Evolutionary conservation across 2,113 vertebrate species (phyloP), one percentile per base, ranked within the genome.

Genomic region (Corapipo altera): DNA sequence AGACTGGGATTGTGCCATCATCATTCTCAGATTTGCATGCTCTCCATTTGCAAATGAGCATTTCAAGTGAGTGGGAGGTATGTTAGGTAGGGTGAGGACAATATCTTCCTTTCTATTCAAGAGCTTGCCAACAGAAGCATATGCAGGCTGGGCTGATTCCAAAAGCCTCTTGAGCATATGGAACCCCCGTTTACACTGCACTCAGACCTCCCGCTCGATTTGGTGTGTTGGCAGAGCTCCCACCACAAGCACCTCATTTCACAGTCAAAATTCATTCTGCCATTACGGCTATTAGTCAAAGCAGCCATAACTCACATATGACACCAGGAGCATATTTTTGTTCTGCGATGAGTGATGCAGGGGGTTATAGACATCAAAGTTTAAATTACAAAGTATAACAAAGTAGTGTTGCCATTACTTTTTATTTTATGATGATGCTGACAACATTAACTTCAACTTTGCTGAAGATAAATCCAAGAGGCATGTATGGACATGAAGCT

Each of bases 101-200:
- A 96, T 94, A 92, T 94, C 96, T 96, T 91, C 89, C 96, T 93
- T 95, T 91, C 96, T 81, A 78, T 73, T 94, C 43, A 2, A 65
- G 80, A 92, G 92, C 96, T 96, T 97, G 96, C 96, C 96, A 96
- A 96, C 92, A 96, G 93, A 94, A 96, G 73, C 96, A 96, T 96
- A 96, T 95, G 96, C 1, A 89, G 88, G 66, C 86, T 96, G 95
- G 91, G 70, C 46, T 43, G 77, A 30, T 92, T 96, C 96, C 96
- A 95, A 92, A 92, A 95, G 88, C 66, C 86, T 95, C 92, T 94
- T 1, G 7, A 96, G 92, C 96, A 96, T 94, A 97, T 79, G 96
- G 93, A 96, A 26, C 77, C 84, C 73, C 73, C 93, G 54, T 92
- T 95, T 48, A 32, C 80, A 7, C 77, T 74, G 73, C 62, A 33